Base-by-base conservation (phyloP, 2,797 vertebrate genomes). In the Pseudopleuronectes americanus region DNA sequence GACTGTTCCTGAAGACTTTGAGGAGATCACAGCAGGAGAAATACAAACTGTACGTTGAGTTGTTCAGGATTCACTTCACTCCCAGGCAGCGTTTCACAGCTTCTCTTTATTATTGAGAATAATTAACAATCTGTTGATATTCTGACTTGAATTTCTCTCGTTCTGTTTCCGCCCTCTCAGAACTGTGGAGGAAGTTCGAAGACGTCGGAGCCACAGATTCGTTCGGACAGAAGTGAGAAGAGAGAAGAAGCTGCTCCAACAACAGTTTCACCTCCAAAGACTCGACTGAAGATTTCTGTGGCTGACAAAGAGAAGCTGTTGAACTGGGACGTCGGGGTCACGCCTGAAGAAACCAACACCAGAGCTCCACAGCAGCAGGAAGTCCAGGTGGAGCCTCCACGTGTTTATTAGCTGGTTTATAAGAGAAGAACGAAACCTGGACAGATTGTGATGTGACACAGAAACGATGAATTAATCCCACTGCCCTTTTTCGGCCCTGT, bases 251-350 rank as follows among this genome's bases (percentile, higher is more conserved):
- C 67, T 22, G 31, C 43, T 6, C 8, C 2, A 2, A 71, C 65
- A 5, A 58, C 68, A 0, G 47, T 52, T 0, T 76, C 87, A 6
- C 54, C 51, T 5, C 76, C 80, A 0, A 94, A 87, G 75, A 95
- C 90, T 59, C 88, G 86, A 55, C 64, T 94, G 61, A 57, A 55
- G 2, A 85, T 96, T 47, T 86, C 85, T 17, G 52, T 4, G 0
- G 83, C 91, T 19, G 92, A 95, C 52, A 96, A 87, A 64, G 87
- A 89, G 57, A 90, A 79, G 71, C 83, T 95, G 1, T 77, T 87
- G 43, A 87, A 92, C 64, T 96, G 95, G 89, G 90, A 86, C 0
- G 21, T 74, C 6, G 10, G 4, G 19, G 13, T 8, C 13, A 58
- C 63, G 19, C 74, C 33, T 23, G 89, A 79, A 41, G 81, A 87